phyloP scores from a whole-genome alignment of 2,888 invertebrate genomes.

The Schizaphis graminum region DNA sequence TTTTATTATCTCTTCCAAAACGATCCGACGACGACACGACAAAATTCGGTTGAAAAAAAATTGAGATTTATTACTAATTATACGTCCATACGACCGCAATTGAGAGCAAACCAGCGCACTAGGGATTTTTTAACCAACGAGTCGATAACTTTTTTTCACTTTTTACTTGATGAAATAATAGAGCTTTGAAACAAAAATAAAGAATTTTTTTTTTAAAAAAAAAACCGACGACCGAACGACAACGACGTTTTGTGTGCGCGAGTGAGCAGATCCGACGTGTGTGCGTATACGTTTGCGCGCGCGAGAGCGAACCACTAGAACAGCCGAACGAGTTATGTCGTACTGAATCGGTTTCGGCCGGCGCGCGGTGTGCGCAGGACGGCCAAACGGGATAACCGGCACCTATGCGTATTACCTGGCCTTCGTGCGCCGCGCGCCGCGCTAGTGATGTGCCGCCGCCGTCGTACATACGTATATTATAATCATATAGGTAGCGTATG shows the following conservation, averaged over 20 bases:
- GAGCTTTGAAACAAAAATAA: not conserved
- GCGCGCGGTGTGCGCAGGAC: conserved; percentile 62
- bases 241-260: not conserved
- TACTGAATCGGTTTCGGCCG: conserved; percentile 65
- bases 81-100: not conserved
- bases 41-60: not conserved
- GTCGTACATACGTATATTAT: not conserved
- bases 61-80: not conserved
- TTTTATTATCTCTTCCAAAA: not conserved
- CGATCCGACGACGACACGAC: not conserved
- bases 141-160: not conserved
- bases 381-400: conserved; percentile 62
- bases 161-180: not conserved
- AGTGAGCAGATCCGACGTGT: not conserved
- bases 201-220: no score
- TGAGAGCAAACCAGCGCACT: not conserved
- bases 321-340: conserved; percentile 64
- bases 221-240: not conserved
- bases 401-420: conserved; percentile 62
- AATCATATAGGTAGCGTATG: not conserved
- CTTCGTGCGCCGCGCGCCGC: conserved; percentile 62
- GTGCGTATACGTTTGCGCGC: conserved; percentile 22
- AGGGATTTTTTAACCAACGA: not conserved
- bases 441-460: conserved; percentile 56
- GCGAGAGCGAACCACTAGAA: conserved; percentile 35